Percentiles rank a stretch among this genome's conserved stretches.
phyloP scores from a whole-genome alignment of 2,888 invertebrate species.

The Machimus rusticus region DNA sequence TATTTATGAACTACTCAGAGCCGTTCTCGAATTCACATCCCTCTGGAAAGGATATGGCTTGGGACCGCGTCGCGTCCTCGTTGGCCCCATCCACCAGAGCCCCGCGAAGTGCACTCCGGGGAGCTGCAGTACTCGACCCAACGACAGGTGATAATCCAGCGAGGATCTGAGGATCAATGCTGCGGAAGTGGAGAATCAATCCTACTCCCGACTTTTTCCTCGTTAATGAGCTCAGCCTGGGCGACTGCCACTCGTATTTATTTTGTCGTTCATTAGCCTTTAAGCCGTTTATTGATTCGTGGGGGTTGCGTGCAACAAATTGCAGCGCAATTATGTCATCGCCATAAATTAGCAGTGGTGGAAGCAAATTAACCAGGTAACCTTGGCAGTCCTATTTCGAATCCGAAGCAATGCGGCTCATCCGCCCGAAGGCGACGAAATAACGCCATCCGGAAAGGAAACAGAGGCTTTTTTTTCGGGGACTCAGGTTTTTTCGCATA shows the following conservation, averaged over 20 bases:
- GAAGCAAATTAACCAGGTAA: not conserved
- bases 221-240: not conserved
- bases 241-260: not conserved
- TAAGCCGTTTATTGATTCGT: not conserved
- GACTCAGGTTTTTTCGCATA: not conserved
- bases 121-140: not conserved
- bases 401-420: not conserved
- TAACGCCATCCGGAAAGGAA: not conserved
- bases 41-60: not conserved
- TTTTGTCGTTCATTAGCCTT: not conserved
- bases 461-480: not conserved
- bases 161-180: not conserved
- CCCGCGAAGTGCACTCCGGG: not conserved
- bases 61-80: not conserved
- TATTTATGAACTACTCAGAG: constrained; percentile 47
- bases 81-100: not conserved
- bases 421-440: not conserved
- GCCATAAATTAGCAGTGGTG: not conserved
- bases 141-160: not conserved
- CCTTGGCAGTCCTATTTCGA: not conserved
- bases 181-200: not conserved
- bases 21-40: constrained; percentile 17
- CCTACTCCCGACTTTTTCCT: not conserved
- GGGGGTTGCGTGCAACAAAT: not conserved
- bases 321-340: not conserved